These are phyloP conservation scores for Anneissia japonica DNA, from an alignment of 35 echinoderm and acorn worm genomes.

Conservation along the genomic window DNA sequence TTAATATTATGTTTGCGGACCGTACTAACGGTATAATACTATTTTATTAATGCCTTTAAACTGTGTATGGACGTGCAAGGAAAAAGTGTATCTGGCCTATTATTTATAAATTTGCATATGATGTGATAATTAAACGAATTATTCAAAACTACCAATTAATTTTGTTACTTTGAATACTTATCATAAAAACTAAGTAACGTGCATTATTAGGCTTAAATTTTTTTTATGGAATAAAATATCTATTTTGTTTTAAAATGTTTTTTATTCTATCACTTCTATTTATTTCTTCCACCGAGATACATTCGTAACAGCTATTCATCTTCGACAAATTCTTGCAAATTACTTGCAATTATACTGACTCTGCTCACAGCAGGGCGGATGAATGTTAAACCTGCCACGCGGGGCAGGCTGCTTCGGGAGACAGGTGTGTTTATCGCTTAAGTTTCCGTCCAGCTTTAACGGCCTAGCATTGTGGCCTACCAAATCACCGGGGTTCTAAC, in stretches of 20 bases:
- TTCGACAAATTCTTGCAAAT: not conserved
- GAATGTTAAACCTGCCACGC: not conserved
- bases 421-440: not conserved
- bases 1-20: no score
- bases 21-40: no score
- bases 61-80: no score
- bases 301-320: not conserved
- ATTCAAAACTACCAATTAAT: no score
- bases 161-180: no score
- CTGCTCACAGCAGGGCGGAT: not conserved
- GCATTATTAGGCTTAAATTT: no score
- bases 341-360: not conserved
- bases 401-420: not conserved
- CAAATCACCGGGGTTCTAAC: not conserved
- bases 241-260: not conserved
- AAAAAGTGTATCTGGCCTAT: no score
- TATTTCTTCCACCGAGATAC: not conserved
- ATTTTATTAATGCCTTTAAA: no score
- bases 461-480: not conserved
- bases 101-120: no score
- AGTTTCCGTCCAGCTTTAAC: not conserved
- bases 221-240: no score
- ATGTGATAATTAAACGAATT: no score
- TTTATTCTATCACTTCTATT: not conserved
- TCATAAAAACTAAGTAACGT: no score